phyloP scores from a whole-genome alignment of 2,888 invertebrate genomes.

The Slavum lentiscoides region DNA sequence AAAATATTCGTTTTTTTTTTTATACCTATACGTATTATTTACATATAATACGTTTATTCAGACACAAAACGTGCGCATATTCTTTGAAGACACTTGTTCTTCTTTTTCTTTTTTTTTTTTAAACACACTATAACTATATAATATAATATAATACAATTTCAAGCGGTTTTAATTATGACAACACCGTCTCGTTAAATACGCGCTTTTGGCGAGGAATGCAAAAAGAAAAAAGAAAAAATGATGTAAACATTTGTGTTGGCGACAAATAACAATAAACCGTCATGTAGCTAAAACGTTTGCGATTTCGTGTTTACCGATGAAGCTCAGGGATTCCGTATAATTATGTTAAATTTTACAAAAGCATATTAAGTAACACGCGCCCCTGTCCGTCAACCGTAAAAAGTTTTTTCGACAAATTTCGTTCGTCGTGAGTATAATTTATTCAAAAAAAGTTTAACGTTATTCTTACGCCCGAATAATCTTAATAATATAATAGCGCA shows the following conservation, averaged over 20 bases:
- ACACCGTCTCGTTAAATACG: too few species aligned
- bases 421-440: background rate
- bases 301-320: background rate
- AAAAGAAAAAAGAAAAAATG: background rate
- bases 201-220: background rate
- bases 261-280: background rate
- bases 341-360: background rate
- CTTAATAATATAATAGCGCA: background rate
- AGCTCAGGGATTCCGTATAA: slow-evolving; percentile 3
- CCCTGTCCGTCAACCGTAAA: background rate
- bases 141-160: too few species aligned
- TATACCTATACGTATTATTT: too few species aligned
- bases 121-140: too few species aligned
- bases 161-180: too few species aligned
- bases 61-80: too few species aligned
- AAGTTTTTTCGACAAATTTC: slow-evolving; percentile 5
- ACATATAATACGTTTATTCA: too few species aligned
- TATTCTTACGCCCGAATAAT: background rate
- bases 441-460: background rate
- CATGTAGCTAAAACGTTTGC: background rate
- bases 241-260: background rate
- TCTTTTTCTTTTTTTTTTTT: too few species aligned
- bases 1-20: too few species aligned
- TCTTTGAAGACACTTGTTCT: too few species aligned
- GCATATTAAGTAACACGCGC: background rate